phyloP scores from a whole-genome alignment of 2,888 invertebrate genomes.

The Danaus chrysippus region DNA sequence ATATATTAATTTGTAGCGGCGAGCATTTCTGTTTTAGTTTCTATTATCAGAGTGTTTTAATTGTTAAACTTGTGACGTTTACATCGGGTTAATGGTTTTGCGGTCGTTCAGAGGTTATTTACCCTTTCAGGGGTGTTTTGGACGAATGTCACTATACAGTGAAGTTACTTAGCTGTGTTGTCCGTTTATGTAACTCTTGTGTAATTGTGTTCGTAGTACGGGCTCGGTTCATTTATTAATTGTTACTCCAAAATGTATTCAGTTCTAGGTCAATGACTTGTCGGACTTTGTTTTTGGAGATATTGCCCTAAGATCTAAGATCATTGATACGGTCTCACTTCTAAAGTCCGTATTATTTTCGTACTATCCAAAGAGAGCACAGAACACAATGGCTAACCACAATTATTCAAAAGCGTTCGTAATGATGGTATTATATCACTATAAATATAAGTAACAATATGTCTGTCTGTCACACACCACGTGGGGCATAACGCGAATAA shows the following conservation, averaged over 20 bases:
- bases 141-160: conserved; percentile 46
- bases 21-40: conserved; percentile 65
- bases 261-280: too few species aligned
- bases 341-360: too few species aligned
- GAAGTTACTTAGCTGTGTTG: conserved; percentile 2
- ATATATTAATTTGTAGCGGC: conserved; percentile 73
- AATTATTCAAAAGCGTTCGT: conserved; percentile 24
- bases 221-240: not conserved
- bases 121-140: conserved; percentile 59
- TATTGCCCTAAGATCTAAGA: too few species aligned
- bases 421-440: conserved; percentile 33
- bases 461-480: conserved; percentile 45
- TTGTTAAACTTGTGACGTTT: conserved; percentile 70
- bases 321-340: too few species aligned
- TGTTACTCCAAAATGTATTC: not conserved
- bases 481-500: conserved; percentile 56
- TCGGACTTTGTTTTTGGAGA: too few species aligned
- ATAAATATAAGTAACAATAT: conserved; percentile 58
- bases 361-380: conserved; percentile 9
- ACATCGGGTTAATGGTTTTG: conserved; percentile 64
- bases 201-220: not conserved
- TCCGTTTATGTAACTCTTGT: conserved; percentile 1
- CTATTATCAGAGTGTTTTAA: conserved; percentile 69
- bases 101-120: conserved; percentile 63
- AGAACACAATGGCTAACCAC: not conserved